A percentile compares a stretch with the other conserved stretches of the same genome.
Conservation (phyloP, 2,797 vertebrate species). For the Eutrigla gurnardus region DNA sequence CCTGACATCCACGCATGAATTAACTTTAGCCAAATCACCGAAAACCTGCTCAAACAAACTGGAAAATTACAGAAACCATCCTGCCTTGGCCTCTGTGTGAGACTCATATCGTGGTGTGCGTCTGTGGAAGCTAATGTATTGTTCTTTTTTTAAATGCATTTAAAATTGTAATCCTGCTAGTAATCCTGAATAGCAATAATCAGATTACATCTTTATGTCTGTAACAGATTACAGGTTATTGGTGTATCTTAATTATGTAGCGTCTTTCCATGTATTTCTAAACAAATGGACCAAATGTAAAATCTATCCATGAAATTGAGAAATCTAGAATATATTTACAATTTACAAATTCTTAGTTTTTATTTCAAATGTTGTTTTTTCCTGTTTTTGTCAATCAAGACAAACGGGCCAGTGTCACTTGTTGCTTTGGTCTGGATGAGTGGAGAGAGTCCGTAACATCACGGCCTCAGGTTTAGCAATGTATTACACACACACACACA, state of each 20-base stretch:
- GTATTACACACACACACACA: constrained; percentile 12
- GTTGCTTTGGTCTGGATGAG: not conserved
- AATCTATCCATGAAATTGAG: too few species aligned
- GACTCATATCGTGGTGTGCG: not conserved
- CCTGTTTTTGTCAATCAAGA: not conserved
- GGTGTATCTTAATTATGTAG: too few species aligned
- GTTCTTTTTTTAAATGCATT: not conserved
- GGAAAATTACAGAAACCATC: not conserved
- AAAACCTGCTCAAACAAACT: not conserved
- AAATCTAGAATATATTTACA: too few species aligned
- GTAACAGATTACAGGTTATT: too few species aligned
- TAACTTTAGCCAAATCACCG: not conserved
- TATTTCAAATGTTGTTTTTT: not conserved
- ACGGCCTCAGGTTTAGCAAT: not conserved
- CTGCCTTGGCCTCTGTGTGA: not conserved
- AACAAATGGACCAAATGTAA: too few species aligned
- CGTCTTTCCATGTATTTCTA: too few species aligned
- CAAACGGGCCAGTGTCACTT: not conserved
- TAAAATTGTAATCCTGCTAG: not conserved
- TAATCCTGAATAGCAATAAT: not conserved
- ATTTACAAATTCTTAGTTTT: too few species aligned
- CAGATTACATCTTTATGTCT: not conserved
- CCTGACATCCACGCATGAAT: not conserved
- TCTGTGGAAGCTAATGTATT: not conserved
- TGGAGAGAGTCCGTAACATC: not conserved